A percentile compares a stretch with the other conserved stretches of the same genome.
Conservation (phyloP, 2,888 invertebrate genomes). For the Phortica okadai region DNA sequence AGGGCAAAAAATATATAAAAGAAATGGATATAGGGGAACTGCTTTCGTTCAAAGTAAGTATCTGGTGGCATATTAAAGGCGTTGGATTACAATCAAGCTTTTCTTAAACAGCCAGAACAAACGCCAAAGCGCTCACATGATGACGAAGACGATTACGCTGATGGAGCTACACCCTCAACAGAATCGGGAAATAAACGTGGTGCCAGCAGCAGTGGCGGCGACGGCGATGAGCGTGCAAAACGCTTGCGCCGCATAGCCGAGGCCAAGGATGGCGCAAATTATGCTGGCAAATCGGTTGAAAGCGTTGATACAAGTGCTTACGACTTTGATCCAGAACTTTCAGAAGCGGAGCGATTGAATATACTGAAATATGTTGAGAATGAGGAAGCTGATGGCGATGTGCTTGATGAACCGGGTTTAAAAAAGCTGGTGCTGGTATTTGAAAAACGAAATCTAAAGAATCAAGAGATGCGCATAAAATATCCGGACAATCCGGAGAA, state of each 20-base stretch:
- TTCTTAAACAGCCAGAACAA: slow-evolving; percentile 83
- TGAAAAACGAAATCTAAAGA: slow-evolving; percentile 94
- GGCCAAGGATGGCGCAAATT: slow-evolving; percentile 77
- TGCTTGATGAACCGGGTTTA: slow-evolving; percentile 90
- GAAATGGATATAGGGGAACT: slow-evolving; percentile 80
- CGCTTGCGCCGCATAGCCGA: slow-evolving; percentile 81
- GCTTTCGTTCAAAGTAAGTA: slow-evolving; percentile 79
- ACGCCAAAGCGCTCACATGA: slow-evolving; percentile 83
- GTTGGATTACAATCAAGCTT: background rate
- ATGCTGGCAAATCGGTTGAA: slow-evolving; percentile 55
- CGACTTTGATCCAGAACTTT: slow-evolving; percentile 77
- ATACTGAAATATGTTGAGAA: slow-evolving; percentile 90
- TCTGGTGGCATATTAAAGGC: background rate
- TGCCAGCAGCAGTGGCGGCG: slow-evolving; percentile 56
- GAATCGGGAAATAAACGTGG: slow-evolving; percentile 20
- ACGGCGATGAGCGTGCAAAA: slow-evolving; percentile 78
- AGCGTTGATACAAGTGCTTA: slow-evolving; percentile 35
- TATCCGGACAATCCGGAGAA: slow-evolving; percentile 98
- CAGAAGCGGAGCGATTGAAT: slow-evolving; percentile 86
- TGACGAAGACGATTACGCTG: slow-evolving; percentile 80
- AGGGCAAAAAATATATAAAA: slow-evolving; percentile 6
- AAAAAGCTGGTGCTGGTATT: slow-evolving; percentile 93
- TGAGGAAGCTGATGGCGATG: slow-evolving; percentile 89
- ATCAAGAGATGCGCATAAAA: slow-evolving; percentile 98
- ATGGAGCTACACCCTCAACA: slow-evolving; percentile 77